Evolutionary conservation across 1,140 invertebrate species (phyloP).

Genomic region (Procambarus clarkii): DNA sequence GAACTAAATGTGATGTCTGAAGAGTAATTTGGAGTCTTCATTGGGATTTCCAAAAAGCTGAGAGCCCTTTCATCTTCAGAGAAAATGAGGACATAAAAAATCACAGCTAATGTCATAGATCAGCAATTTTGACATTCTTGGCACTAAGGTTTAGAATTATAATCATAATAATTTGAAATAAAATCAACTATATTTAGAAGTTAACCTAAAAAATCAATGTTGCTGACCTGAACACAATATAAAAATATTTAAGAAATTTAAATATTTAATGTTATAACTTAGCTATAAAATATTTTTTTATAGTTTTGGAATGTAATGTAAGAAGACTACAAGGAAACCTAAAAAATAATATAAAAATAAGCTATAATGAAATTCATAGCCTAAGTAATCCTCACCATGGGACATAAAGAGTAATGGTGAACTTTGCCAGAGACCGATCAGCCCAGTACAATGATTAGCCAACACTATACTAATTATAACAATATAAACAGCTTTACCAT

Average conservation of each 20-base stretch:
- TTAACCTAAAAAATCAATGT: conserved; percentile 32
- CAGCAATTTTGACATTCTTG: conserved; percentile 47
- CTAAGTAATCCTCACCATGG: conserved; percentile 53
- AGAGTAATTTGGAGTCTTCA: conserved; percentile 41
- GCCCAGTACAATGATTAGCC: conserved; percentile 61
- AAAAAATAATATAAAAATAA: conserved; percentile 58
- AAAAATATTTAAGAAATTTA: neutral
- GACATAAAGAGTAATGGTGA: conserved; percentile 62
- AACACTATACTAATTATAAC: conserved; percentile 68
- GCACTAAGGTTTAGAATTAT: conserved; percentile 11
- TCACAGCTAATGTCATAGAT: conserved; percentile 46
- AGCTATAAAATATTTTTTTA: neutral
- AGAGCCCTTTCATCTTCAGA: conserved; percentile 20
- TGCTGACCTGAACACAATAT: conserved; percentile 25
- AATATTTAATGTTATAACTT: neutral
- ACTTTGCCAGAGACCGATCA: conserved; percentile 48
- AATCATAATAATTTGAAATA: conserved; percentile 13
- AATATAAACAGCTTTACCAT: conserved; percentile 69
- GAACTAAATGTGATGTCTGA: conserved; percentile 54
- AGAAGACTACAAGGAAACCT: conserved; percentile 30
- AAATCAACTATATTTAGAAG: neutral
- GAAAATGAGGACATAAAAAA: neutral
- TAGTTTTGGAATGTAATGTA: conserved; percentile 60
- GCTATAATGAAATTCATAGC: conserved; percentile 39
- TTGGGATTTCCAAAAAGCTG: conserved; percentile 37